Evolutionary conservation across 2,113 vertebrate species (phyloP), one percentile per base, ranked within the genome.

Genomic region (Bubo scandiacus): DNA sequence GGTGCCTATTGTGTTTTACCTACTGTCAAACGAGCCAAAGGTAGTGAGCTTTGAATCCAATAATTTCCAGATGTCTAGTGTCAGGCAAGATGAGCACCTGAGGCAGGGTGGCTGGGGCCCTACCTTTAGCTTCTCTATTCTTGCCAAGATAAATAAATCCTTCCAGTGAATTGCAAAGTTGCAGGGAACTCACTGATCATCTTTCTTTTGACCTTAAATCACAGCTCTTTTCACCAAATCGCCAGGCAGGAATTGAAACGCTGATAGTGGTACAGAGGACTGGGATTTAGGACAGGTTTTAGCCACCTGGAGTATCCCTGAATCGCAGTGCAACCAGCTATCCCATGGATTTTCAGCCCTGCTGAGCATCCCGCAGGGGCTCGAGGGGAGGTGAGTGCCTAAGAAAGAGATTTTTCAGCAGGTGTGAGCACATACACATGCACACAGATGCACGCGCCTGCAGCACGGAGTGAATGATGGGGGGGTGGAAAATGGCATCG

Each of bases 221-320:
- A 7, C 2, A 30, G 16, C n/a, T 92, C 27, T 36, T 95, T 54
- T 26, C 49, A 65, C 32, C 66, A 57, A 61, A 80, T 30, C 9
- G 2, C 43, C 9, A 0, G 1, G 43, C 42, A 81, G 49, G 61
- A 79, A 59, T 47, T 55, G 36, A 54, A 52, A 10, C 0, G 0
- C 19, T 38, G 55, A 19, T 13, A 26, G 47, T 34, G 27, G 40
- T 40, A 32, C 49, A 11, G 54, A 42, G 29, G 7, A 36, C 21
- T 85, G 68, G 70, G 54, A 21, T 67, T 71, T 47, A 25, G 66
- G 43, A 59, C 40, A 36, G 45, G 34, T 54, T 23, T 52, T 22
- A 42, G 42, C 42, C 34, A 11, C 10, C 47, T 17, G 52, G 38
- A 59, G 15, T 43, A 34, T 36, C 75, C 43, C 43, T 30, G 43